Evolutionary conservation across 2,888 invertebrate genomes (phyloP).

Genomic region (Rhopalosiphum nymphaeae): DNA sequence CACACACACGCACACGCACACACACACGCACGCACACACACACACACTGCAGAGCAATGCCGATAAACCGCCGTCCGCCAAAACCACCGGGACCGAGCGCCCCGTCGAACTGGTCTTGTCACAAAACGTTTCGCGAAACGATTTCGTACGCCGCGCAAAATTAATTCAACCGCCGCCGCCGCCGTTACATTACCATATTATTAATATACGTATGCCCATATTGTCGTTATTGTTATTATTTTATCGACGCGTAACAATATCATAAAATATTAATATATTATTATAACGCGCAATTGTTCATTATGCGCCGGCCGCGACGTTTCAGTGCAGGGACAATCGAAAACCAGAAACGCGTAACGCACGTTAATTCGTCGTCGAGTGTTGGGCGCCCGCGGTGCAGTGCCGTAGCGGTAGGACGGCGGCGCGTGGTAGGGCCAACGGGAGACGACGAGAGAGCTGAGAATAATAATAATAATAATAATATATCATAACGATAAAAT

Average conservation of each 20-base stretch:
- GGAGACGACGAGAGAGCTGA: not conserved
- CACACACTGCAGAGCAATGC: not conserved
- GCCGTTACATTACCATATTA: too few relatives aligned
- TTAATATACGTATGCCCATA: not conserved
- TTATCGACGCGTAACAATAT: too few relatives aligned
- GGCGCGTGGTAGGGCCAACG: not conserved
- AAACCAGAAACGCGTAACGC: not conserved
- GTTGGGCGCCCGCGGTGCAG: not conserved
- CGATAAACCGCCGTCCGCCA: not conserved
- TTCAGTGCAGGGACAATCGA: conserved; percentile 20
- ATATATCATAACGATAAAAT: not conserved
- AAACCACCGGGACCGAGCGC: not conserved
- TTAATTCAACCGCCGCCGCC: not conserved
- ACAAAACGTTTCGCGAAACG: not conserved
- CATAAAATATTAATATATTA: too few relatives aligned
- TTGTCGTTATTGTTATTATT: not conserved
- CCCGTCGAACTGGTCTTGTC: not conserved
- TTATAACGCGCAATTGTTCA: not conserved
- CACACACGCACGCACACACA: too few relatives aligned
- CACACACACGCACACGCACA: too few relatives aligned
- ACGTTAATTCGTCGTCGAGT: not conserved
- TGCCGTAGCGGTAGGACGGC: not conserved
- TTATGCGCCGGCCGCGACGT: not conserved
- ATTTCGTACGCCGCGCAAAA: not conserved
- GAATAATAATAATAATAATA: conserved; percentile 8